These are phyloP conservation scores for Xylocopa sonorina DNA, from an alignment of 1,140 invertebrate genomes.

Conservation along the genomic window DNA sequence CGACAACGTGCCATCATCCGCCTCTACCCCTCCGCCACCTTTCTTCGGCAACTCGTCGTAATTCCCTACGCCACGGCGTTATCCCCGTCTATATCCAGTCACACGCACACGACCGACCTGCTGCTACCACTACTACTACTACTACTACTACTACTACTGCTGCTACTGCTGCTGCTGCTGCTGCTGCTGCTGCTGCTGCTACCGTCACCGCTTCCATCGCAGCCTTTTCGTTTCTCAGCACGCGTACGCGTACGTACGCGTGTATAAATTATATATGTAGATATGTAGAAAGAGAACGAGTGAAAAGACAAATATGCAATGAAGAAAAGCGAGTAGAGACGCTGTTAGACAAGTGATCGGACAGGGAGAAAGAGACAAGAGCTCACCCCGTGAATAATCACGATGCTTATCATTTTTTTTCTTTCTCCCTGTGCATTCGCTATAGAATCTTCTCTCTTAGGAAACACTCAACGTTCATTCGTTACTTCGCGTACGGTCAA, in stretches of 20 bases:
- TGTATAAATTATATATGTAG: no score
- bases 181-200: no score
- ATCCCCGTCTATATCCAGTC: constrained; percentile 56
- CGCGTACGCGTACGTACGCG: no score
- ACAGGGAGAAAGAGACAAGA: constrained; percentile 14
- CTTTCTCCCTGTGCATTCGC: no score
- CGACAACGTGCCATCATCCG: constrained; percentile 47
- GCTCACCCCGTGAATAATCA: neutral
- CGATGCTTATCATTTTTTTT: constrained; percentile 8
- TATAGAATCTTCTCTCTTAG: neutral
- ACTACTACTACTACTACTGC: no score
- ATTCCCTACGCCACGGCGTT: constrained; percentile 57
- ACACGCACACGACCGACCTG: constrained; percentile 50
- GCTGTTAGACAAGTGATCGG: neutral
- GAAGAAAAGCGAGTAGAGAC: constrained; percentile 16
- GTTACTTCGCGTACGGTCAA: no score
- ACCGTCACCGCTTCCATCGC: constrained; percentile 46
- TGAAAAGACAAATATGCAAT: constrained; percentile 17
- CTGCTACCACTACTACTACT: no score
- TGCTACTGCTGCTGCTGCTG: no score
- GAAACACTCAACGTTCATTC: neutral
- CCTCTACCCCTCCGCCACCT: constrained; percentile 5
- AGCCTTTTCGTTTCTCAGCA: constrained; percentile 54
- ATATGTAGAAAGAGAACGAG: constrained; percentile 1
- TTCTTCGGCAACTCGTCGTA: constrained; percentile 51